Evolutionary conservation across 1,140 invertebrate genomes (phyloP).

Genomic region (Oncopodura yosiiana): DNA sequence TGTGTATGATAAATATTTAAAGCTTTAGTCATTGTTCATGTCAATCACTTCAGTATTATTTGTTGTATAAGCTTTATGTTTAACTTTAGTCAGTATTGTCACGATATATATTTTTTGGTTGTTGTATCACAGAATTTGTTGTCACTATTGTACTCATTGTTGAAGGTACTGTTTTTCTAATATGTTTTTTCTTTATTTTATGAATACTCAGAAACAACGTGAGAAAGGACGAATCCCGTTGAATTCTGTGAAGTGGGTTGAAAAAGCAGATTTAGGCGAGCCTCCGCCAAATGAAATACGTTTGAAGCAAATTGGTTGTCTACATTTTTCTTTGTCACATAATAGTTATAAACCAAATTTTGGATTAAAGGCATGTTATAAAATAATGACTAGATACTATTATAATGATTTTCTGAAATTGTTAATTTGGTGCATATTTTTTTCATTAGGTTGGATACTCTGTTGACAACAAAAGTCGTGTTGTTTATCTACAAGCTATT

Average conservation of each 20-base stretch:
- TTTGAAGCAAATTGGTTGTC: conserved; percentile 40
- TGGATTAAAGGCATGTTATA: conserved; percentile 42
- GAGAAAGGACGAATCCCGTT: conserved; percentile 66
- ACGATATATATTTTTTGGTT: neutral
- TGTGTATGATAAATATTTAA: too few species aligned
- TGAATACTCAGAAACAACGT: conserved; percentile 35
- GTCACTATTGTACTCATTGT: neutral
- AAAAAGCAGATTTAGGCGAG: conserved; percentile 51
- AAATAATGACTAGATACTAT: neutral
- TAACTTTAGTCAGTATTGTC: neutral
- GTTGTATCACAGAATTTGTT: neutral
- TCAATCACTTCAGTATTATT: too few species aligned
- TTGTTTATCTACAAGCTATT: conserved; percentile 62
- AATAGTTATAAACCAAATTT: conserved; percentile 36
- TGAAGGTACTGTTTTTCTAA: neutral
- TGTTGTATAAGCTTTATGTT: too few species aligned
- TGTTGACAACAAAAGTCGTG: conserved; percentile 59
- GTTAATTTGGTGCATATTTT: conserved; percentile 1
- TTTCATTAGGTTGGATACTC: conserved; percentile 53
- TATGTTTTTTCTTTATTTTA: neutral
- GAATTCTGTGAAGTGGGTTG: conserved; percentile 60
- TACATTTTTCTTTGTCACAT: conserved; percentile 35
- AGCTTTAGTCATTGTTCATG: too few species aligned
- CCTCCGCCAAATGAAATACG: conserved; percentile 20
- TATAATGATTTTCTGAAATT: neutral